Evolutionary conservation across 2,113 vertebrate species (phyloP), one percentile per base, ranked within the genome.

Genomic region (Ascaphus truei): DNA sequence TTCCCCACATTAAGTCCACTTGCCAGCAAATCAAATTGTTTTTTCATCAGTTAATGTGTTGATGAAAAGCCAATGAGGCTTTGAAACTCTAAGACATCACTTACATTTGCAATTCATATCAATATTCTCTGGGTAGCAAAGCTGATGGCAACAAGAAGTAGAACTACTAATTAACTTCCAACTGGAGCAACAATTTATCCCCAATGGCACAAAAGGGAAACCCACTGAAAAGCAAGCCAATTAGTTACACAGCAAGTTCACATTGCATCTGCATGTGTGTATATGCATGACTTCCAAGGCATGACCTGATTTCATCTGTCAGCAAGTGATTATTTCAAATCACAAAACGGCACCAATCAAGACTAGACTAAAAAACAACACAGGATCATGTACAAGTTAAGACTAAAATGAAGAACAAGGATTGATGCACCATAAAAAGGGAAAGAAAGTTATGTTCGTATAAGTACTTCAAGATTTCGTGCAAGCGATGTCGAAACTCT

Each of bases 41-140:
- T 61, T 61, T 61, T 45, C 37, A n/a, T 61, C 39, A 27, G 30
- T 45, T 25, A 50, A 51, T 60, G 10, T 30, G 33, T 20, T 60
- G 56, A 60, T 69, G 25, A 69, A 69, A 69, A 69, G 55, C 43
- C 66, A 68, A 59, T 29, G 31, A 68, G 16, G 55, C 66, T 69
- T 69, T 69, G 66, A 69, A 60, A 69, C 23, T 29, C 18, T 48
- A 37, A 18, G 56, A 58, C 26, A 48, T 68, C 48, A 13, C 43
- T 60, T 39, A 5, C 29, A 69, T 69, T 69, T 69, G 65, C 65
- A 68, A 68, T 68, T 69, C 65, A 68, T 68, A 58, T 68, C 66
- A 39, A 60, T 69, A 69, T 69, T 69, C 56, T 69, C 55, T 52
- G 55, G 66, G 45, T 69, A 60, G 66, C 56, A 29, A 51, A 41